Percentiles rank a stretch among this genome's conserved stretches.
These are phyloP conservation scores for Petroica traversi DNA, from an alignment of 2,113 vertebrate species.

Conservation along the genomic window DNA sequence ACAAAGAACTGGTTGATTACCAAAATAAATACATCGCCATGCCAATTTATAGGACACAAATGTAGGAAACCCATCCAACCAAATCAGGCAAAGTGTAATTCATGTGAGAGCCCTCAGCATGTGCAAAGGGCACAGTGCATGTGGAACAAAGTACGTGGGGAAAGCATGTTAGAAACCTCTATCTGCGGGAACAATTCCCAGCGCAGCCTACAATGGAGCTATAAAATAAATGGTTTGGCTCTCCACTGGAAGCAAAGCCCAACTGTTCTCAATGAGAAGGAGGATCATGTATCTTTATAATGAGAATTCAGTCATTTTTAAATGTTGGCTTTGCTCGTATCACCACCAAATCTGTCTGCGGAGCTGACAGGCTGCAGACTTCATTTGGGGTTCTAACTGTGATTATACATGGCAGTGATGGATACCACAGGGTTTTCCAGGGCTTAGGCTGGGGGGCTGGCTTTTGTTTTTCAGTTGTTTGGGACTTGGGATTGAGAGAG, in stretches of 20 bases:
- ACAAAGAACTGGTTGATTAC: constrained; percentile 63
- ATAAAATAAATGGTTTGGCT: constrained; percentile 61
- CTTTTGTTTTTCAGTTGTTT: constrained; percentile 53
- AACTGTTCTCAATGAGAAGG: constrained; percentile 44
- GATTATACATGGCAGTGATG: constrained; percentile 69
- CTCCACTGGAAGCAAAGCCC: constrained; percentile 62
- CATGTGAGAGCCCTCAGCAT: constrained; percentile 46
- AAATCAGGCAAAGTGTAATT: constrained; percentile 58
- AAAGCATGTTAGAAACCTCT: constrained; percentile 28
- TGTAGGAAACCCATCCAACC: constrained; percentile 52
- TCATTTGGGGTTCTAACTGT: constrained; percentile 50
- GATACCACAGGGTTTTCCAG: constrained; percentile 46
- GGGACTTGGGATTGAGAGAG: background rate
- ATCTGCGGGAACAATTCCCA: constrained; percentile 44
- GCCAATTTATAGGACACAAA: constrained; percentile 58
- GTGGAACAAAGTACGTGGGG: constrained; percentile 33
- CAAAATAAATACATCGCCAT: constrained; percentile 39
- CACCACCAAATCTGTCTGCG: constrained; percentile 43
- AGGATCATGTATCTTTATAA: constrained; percentile 73
- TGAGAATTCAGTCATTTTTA: constrained; percentile 65
- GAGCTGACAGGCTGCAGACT: constrained; percentile 31
- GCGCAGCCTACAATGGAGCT: constrained; percentile 2
- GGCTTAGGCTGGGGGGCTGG: constrained; percentile 41
- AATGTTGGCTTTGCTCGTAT: constrained; percentile 55
- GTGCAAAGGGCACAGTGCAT: constrained; percentile 38